These are phyloP conservation scores for Hirtodrosophila histrioides DNA, from an alignment of 2,888 invertebrate species.

Conservation along the genomic window DNA sequence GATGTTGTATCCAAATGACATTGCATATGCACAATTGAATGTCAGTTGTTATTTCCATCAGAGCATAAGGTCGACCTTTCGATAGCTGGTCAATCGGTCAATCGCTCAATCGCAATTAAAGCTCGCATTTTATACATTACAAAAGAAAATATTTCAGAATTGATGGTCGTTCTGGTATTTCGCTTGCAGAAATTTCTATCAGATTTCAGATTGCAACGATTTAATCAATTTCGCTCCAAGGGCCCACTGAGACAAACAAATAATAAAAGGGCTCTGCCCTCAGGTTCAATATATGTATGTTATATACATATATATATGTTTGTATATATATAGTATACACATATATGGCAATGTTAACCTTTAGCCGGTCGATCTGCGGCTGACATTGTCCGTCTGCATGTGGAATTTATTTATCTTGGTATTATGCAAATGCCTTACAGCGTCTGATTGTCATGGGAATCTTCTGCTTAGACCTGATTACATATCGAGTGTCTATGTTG, in stretches of 20 bases:
- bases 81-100: conserved; percentile 7
- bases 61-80: too few species aligned
- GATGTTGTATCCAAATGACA: conserved; percentile 4
- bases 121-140: conserved; percentile 12
- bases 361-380: conserved; percentile 65
- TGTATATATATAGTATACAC: conserved; percentile 1
- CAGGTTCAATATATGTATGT: conserved; percentile 18
- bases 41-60: not conserved
- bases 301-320: conserved; percentile 2
- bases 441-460: conserved; percentile 59
- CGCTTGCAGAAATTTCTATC: conserved; percentile 54
- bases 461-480: conserved; percentile 60
- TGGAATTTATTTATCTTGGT: conserved; percentile 63
- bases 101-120: conserved; percentile 47
- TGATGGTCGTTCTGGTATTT: too few species aligned
- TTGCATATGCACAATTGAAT: conserved; percentile 23
- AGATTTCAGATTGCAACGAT: conserved; percentile 49
- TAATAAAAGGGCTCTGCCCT: conserved; percentile 32
- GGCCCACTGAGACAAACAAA: conserved; percentile 39
- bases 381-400: conserved; percentile 47
- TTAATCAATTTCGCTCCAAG: conserved; percentile 48
- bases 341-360: conserved; percentile 55
- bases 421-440: conserved; percentile 62
- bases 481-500: conserved; percentile 26
- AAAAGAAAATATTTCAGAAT: too few species aligned